Base-by-base conservation (phyloP, 1,140 invertebrate genomes). In the Vanessa tameamea region DNA sequence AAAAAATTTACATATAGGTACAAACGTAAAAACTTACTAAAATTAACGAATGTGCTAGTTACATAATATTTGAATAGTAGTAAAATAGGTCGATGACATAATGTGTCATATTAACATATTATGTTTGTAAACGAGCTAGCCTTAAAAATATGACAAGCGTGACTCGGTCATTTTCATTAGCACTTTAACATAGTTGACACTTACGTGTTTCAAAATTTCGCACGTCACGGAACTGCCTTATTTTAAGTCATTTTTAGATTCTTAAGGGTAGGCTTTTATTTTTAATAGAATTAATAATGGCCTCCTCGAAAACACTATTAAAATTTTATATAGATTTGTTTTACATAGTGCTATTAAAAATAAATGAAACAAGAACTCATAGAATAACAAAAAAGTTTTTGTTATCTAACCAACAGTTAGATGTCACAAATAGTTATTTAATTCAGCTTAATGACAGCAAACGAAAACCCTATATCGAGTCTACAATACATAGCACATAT, bases 91-190 rank as follows among this genome's bases (percentile, higher is more conserved):
- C 50, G 50, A 53, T 61, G 37, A 61, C 31, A 69, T 69, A 68
- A 43, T 57, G 48, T 59, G 47, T 59, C 68, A 47, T 50, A 6
- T n/a, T 8, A 11, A 4, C 43, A 50, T 23, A 11, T 43, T 43
- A 43, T 43, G 37, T 43, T 55, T 20, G 47, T 37, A 16, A 64
- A 64, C 57, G 31, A 65, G 48, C 59, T 37, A 72, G 47, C 63
- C 48, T 67, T 53, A 51, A 69, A 64, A 61, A 72, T 77, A 43
- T 50, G 53, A 67, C 64, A 43, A 31, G 53, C 73, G 66, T 78
- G 78, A 76, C 75, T 69, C 50, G 70, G 75, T 70, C 73, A 70
- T 81, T 73, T 77, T 82, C 78, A 83, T 86, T 85, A 86, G 70
- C 78, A 78, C 82, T 48, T 79, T 74, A 23, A 77, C 72, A 76